Conservation (phyloP, 2,888 invertebrate genomes). For the Xestia sexstrigata region DNA sequence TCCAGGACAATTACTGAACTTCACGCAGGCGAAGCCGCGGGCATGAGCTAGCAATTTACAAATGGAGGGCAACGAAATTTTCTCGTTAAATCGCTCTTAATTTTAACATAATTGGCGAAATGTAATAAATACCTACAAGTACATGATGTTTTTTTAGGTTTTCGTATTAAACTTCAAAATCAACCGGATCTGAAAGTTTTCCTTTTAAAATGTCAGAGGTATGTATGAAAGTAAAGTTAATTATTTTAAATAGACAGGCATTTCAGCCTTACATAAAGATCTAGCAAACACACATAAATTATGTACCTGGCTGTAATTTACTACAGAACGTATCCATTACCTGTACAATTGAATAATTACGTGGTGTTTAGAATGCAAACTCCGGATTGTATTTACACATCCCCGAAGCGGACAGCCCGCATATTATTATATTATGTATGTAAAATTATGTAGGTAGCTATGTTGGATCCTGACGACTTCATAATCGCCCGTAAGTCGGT, state of each 20-base stretch:
- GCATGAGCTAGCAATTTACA: neutral
- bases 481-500: constrained; percentile 32
- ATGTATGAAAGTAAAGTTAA: neutral
- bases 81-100: no score
- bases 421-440: constrained; percentile 61
- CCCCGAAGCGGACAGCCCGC: constrained; percentile 57
- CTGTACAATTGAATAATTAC: constrained; percentile 83
- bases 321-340: constrained; percentile 63
- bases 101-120: neutral
- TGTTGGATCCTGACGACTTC: constrained; percentile 37
- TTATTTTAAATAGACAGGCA: neutral
- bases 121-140: neutral
- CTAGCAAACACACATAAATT: constrained; percentile 17
- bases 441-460: constrained; percentile 43
- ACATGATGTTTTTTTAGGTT: neutral
- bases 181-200: neutral
- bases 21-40: neutral
- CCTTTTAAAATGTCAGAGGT: neutral
- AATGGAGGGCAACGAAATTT: neutral
- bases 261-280: neutral
- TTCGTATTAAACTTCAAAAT: neutral
- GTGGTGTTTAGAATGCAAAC: constrained; percentile 81
- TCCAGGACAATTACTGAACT: neutral
- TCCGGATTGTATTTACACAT: constrained; percentile 77
- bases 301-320: constrained; percentile 28